A percentile compares a stretch with the other conserved stretches of the same genome.
These are phyloP conservation scores for Callipepla squamata DNA, from an alignment of 2,113 vertebrate genomes.

Conservation along the genomic window DNA sequence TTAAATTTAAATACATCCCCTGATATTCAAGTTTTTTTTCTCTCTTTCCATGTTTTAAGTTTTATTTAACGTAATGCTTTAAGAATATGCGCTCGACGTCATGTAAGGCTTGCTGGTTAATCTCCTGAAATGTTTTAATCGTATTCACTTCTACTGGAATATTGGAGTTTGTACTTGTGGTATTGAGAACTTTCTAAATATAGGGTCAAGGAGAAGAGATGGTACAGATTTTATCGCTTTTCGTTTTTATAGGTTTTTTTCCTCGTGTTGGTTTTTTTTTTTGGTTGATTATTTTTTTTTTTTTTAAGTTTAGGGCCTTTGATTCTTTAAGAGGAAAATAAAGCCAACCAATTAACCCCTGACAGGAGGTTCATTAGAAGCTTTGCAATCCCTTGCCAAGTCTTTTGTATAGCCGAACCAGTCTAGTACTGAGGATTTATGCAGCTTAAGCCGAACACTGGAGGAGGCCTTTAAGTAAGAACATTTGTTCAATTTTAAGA, in stretches of 20 bases:
- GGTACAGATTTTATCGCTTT: conserved; percentile 60
- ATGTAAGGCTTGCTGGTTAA: not conserved
- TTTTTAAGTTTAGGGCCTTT: conserved; percentile 73
- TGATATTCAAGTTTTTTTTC: conserved; percentile 33
- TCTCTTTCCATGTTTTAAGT: conserved; percentile 29
- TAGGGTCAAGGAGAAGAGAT: conserved; percentile 60
- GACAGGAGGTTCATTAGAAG: conserved; percentile 81
- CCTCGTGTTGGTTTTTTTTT: too few species aligned
- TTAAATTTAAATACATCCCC: conserved; percentile 60
- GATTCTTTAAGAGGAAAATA: conserved; percentile 79
- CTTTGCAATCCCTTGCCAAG: conserved; percentile 80
- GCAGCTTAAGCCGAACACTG: conserved; percentile 78
- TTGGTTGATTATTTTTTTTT: not conserved
- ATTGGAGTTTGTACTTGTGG: conserved; percentile 32
- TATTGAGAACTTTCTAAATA: conserved; percentile 40
- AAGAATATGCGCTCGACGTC: conserved; percentile 44
- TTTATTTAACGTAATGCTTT: conserved; percentile 53
- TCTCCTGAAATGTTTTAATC: conserved; percentile 20
- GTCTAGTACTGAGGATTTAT: conserved; percentile 76
- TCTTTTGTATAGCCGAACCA: conserved; percentile 81
- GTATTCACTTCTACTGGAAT: conserved; percentile 42
- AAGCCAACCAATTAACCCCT: conserved; percentile 83
- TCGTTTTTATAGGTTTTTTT: not conserved
- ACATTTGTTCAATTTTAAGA: conserved; percentile 83
- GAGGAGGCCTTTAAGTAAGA: conserved; percentile 81